A percentile compares a stretch with the other conserved stretches of the same genome.
phyloP scores from a whole-genome alignment of 2,113 vertebrate species.

The Elephas maximus region DNA sequence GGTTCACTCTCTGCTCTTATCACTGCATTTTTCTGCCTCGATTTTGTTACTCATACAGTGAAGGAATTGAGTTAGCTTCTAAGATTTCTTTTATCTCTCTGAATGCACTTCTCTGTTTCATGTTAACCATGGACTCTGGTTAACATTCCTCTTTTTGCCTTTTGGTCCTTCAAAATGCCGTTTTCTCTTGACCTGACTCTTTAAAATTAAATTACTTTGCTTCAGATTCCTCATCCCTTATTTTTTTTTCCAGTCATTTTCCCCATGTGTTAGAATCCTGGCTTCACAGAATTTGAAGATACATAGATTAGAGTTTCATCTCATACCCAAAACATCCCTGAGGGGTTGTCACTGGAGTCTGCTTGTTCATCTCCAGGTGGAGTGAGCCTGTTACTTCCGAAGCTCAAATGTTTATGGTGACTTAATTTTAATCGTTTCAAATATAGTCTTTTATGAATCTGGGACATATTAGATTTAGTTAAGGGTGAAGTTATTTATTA shows the following conservation, averaged over 20 bases:
- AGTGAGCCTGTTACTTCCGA: not conserved
- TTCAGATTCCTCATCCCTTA: not conserved
- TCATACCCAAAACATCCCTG: not conserved
- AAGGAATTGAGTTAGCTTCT: conserved; percentile 1
- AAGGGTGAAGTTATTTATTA: conserved; percentile 35
- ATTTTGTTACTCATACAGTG: not conserved
- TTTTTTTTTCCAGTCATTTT: not conserved
- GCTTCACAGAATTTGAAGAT: not conserved
- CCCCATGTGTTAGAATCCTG: not conserved
- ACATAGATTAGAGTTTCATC: not conserved
- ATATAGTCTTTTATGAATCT: conserved; percentile 19
- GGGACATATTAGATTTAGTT: conserved; percentile 43
- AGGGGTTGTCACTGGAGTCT: not conserved
- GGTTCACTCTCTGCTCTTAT: not conserved
- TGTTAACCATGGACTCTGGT: not conserved
- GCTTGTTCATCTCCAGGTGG: not conserved
- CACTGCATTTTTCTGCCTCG: not conserved
- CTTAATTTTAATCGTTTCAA: conserved; percentile 43
- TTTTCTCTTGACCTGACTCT: not conserved
- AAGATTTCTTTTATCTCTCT: not conserved
- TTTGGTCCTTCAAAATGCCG: not conserved
- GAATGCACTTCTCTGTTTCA: not conserved
- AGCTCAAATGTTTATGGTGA: not conserved
- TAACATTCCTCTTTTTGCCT: not conserved
- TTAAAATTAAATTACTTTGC: conserved; percentile 45